Evolutionary conservation across 2,888 invertebrate species (phyloP).

Genomic region (Argynnis bischoffii): DNA sequence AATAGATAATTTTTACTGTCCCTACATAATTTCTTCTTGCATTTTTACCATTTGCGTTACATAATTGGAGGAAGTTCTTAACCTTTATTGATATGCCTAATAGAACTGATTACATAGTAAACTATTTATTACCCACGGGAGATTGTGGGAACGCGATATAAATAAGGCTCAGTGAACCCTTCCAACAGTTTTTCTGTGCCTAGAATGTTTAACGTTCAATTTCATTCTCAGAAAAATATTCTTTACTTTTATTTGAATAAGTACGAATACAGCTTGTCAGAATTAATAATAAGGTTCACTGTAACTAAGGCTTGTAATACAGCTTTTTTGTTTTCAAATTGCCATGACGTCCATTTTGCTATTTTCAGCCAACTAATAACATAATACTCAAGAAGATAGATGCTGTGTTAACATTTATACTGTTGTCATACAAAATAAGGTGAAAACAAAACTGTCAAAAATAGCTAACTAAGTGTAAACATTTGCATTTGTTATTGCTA

Average conservation of each 20-base stretch:
- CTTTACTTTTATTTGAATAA: slow-evolving; percentile 20
- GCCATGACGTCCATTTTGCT: slow-evolving; percentile 47
- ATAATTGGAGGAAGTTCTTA: slow-evolving; percentile 23
- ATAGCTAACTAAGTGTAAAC: too few relatives aligned
- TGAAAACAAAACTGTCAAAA: too few relatives aligned
- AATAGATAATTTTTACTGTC: slow-evolving; percentile 11
- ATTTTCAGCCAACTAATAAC: slow-evolving; percentile 42
- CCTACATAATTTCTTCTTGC: slow-evolving; percentile 9
- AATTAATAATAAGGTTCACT: slow-evolving; percentile 1
- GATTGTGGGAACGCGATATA: slow-evolving; percentile 54
- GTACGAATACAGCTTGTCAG: slow-evolving; percentile 11
- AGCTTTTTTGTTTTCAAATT: slow-evolving; percentile 38
- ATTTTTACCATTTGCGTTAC: slow-evolving; percentile 14
- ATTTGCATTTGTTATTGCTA: too few relatives aligned
- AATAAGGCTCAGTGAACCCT: slow-evolving; percentile 66
- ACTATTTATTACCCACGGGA: slow-evolving; percentile 48
- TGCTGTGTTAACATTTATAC: neutral
- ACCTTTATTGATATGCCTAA: slow-evolving; percentile 38
- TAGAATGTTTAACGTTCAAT: neutral
- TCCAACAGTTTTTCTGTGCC: slow-evolving; percentile 63
- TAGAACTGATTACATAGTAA: slow-evolving; percentile 62
- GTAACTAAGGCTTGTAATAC: slow-evolving; percentile 26
- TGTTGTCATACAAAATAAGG: too few relatives aligned
- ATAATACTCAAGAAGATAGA: slow-evolving; percentile 30
- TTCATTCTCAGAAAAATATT: slow-evolving; percentile 11